Conservation (phyloP, 2,888 invertebrate genomes). For the Andricus quercusramuli region DNA sequence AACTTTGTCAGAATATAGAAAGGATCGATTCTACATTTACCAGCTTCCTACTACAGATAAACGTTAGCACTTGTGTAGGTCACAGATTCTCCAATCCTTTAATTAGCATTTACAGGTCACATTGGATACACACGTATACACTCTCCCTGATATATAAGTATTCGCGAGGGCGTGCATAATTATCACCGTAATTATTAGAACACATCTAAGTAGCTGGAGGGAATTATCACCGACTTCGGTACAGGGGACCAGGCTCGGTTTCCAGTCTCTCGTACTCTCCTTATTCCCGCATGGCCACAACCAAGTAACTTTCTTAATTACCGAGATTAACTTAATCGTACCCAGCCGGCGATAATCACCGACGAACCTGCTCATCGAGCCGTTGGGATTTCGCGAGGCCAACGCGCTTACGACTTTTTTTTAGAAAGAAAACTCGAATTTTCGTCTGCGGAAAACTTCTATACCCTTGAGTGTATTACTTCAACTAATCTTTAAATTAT, state of each 20-base stretch:
- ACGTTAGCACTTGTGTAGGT: slow-evolving; percentile 3
- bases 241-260: slow-evolving; percentile 56
- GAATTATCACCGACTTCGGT: slow-evolving; percentile 73
- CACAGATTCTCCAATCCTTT: slow-evolving; percentile 63
- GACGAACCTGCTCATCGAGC: slow-evolving; percentile 61
- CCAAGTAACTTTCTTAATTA: slow-evolving; percentile 76
- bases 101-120: slow-evolving; percentile 76
- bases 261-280: slow-evolving; percentile 57
- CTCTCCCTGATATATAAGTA: slow-evolving; percentile 52
- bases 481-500: background rate
- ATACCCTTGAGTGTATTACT: background rate
- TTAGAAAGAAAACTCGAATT: background rate
- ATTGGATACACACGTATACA: slow-evolving; percentile 55
- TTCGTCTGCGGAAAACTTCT: background rate
- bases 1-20: background rate
- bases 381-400: slow-evolving; percentile 34
- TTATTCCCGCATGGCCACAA: slow-evolving; percentile 71
- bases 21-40: background rate
- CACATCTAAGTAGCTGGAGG: slow-evolving; percentile 74
- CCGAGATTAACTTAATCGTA: slow-evolving; percentile 77
- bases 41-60: slow-evolving; percentile 17
- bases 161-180: slow-evolving; percentile 69
- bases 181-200: slow-evolving; percentile 76
- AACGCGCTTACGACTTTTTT: slow-evolving; percentile 20
- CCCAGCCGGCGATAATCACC: slow-evolving; percentile 73